A percentile compares a stretch with the other conserved stretches of the same genome.
These are phyloP conservation scores for Chelonus formosanus DNA, from an alignment of 2,888 invertebrate genomes.

Conservation along the genomic window DNA sequence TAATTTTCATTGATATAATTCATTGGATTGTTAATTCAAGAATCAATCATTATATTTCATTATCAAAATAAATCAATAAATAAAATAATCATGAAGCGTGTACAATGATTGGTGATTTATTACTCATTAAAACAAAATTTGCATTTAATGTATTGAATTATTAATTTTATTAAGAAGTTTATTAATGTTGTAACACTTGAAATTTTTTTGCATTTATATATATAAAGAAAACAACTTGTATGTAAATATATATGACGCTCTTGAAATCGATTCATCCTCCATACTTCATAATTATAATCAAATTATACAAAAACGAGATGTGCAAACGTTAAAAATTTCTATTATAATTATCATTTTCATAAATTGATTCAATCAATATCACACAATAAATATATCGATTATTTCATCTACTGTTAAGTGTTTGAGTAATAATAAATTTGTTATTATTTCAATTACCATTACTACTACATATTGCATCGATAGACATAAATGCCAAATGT, in stretches of 20 bases:
- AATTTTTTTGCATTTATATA: constrained; percentile 26
- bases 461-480: neutral
- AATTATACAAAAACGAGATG: too few species aligned
- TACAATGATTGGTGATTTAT: too few species aligned
- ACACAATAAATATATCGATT: neutral
- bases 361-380: neutral
- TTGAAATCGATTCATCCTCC: too few species aligned
- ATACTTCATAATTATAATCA: too few species aligned
- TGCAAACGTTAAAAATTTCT: constrained; percentile 1
- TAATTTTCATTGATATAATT: too few species aligned
- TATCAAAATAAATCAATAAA: too few species aligned
- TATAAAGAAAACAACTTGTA: constrained; percentile 21
- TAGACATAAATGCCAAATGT: constrained; percentile 16
- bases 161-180: constrained; percentile 43
- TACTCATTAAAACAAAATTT: too few species aligned
- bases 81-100: too few species aligned
- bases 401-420: constrained; percentile 17
- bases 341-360: constrained; percentile 14
- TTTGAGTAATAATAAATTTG: too few species aligned
- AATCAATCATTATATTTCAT: too few species aligned
- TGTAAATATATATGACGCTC: constrained; percentile 18
- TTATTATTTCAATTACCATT: too few species aligned
- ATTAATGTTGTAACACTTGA: constrained; percentile 38
- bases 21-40: too few species aligned
- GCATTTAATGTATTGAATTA: constrained; percentile 32